phyloP scores from a whole-genome alignment of 2,113 vertebrate species.

The Apodemus sylvaticus region DNA sequence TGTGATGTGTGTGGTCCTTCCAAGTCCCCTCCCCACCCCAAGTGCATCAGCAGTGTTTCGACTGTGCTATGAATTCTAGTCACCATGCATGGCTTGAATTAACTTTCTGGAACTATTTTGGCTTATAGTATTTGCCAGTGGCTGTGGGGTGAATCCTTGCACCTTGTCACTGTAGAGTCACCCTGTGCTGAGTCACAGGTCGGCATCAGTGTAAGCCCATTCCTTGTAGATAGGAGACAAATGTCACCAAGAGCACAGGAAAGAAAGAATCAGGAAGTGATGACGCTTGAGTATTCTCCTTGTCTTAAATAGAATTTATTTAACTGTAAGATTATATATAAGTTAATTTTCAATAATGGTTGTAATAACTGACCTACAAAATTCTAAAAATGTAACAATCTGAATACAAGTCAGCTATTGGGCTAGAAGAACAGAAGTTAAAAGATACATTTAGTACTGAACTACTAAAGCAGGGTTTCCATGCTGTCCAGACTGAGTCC shows the following conservation, averaged over 20 bases:
- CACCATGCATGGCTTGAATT: background rate
- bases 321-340: conserved; percentile 31
- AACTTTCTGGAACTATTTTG: background rate
- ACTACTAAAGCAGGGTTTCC: background rate
- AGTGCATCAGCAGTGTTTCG: background rate
- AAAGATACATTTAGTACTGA: background rate
- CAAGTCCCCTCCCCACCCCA: background rate
- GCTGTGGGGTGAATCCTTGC: background rate
- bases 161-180: background rate
- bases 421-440: background rate
- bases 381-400: background rate
- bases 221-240: background rate
- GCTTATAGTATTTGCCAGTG: background rate
- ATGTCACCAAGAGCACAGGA: background rate
- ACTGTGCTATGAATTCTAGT: too few species aligned
- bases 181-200: background rate
- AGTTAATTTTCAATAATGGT: conserved; percentile 13
- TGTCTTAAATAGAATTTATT: conserved; percentile 35
- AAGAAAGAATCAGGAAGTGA: conserved; percentile 4
- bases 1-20: background rate
- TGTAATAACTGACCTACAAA: conserved; percentile 23
- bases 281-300: background rate
- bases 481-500: background rate
- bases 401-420: background rate
- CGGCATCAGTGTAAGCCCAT: background rate